These are phyloP conservation scores for Streblospio benedicti DNA, from an alignment of 1,140 invertebrate species.

Conservation along the genomic window DNA sequence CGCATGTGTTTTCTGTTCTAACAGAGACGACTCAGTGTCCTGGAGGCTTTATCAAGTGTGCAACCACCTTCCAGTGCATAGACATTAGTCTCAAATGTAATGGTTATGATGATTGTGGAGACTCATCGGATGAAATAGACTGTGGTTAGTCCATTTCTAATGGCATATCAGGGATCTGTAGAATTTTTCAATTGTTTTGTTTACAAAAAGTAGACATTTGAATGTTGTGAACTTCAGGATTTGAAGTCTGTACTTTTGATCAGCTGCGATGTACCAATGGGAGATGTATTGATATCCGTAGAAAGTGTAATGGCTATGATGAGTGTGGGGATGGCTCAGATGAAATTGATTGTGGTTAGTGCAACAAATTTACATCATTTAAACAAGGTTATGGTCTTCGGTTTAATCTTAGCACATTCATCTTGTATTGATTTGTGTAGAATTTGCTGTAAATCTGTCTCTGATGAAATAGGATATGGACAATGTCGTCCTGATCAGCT, in stretches of 20 bases:
- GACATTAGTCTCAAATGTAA: constrained; percentile 54
- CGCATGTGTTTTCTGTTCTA: no score
- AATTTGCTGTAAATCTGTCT: not conserved
- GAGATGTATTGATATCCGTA: constrained; percentile 63
- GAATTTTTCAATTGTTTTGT: no score
- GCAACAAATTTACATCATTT: not conserved
- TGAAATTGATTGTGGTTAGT: constrained; percentile 79
- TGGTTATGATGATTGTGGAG: constrained; percentile 70
- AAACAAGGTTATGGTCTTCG: no score
- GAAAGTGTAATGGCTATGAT: constrained; percentile 63
- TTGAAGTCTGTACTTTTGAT: constrained; percentile 59
- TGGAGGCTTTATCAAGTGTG: no score
- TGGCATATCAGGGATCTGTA: no score
- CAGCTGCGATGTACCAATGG: constrained; percentile 72
- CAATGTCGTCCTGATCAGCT: not conserved
- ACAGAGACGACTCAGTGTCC: no score
- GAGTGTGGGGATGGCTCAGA: constrained; percentile 84
- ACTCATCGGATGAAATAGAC: constrained; percentile 76
- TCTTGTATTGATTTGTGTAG: not conserved
- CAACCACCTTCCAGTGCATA: no score
- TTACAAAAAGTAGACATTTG: no score
- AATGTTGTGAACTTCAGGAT: no score
- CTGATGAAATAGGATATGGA: no score
- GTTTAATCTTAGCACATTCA: no score
- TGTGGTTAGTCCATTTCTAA: no score